Base-by-base conservation (phyloP, 2,888 invertebrate species). In the Morpho helenor region DNA sequence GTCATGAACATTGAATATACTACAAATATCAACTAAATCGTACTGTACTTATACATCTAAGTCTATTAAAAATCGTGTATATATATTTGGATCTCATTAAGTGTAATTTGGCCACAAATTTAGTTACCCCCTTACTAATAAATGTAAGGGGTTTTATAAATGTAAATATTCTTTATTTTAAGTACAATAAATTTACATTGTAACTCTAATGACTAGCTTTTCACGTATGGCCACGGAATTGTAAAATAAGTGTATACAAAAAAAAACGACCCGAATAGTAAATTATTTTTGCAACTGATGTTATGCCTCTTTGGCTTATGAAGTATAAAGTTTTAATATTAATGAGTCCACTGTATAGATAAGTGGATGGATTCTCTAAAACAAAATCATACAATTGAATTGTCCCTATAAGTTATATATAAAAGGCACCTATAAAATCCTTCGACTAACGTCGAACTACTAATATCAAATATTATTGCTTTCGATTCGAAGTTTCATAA, bases 51-150 rank as follows among this genome's bases (percentile, higher is more conserved):
- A 79, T 68, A 72, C 76, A 60, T 79, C 82, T 84, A 83, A 72
- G 68, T 73, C 85, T 86, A 87, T 81, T 80, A 80, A 84, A 84
- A 84, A 80, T 77, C 77, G 83, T 87, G 84, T 88, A 87, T 87
- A 88, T 86, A 88, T 89, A 88, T 88, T 87, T 87, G 83, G 82
- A 87, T 87, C 85, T 83, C 77, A 80, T 87, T 87, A 87, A 79
- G 73, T 82, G 82, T 91, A 91, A 87, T 91, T 91, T 91, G 91
- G 91, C 91, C 91, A 90, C 91, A 82, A 84, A 86, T 87, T 84
- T 87, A 87, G 84, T 85, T 86, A 80, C 75, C 79, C 77, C 82
- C 84, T 84, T 80, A 84, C 79, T 77, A 81, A 84, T 83, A 84
- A 79, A 72, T 69, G 80, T 81, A 83, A 84, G 87, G 82, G 77